Evolutionary conservation across 1,140 invertebrate species (phyloP), one percentile per base, ranked within the genome.

Genomic region (Drosophila persimilis): DNA sequence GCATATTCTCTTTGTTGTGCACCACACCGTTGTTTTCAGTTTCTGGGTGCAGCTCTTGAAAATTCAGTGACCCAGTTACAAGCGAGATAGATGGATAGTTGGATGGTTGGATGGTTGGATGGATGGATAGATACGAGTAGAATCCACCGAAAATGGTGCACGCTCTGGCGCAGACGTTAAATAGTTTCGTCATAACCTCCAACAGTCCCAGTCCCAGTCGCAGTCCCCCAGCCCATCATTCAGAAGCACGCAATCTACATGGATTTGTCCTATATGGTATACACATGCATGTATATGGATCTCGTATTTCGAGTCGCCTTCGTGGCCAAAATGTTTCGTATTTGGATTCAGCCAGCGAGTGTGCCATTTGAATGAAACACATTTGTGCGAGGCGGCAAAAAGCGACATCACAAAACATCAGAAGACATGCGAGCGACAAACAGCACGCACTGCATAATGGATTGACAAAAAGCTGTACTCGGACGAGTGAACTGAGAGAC

Each of bases 51-150:
- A 86, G 81, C 74, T 74, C 64, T 81, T 81, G 67, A 86, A 85
- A 85, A 85, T 85, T 77, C 81, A 81, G 83, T 86, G 81, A 86
- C 81, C 81, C 83, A 86, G 81, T 86, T 86, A 45, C 64, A 67
- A 60, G 70, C 55, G 63, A 57, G 71, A 62, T 56, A 46, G 60
- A n/a, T 50, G 29, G 51, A 53, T 53, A 7, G 51, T 22, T 39
- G 22, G 51, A 20, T 52, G 17, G 50, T 17, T 22, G 60, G 51
- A 20, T 52, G 24, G 50, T 17, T 22, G 60, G 62, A 67, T 69
- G 45, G 64, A 26, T 45, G 44, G 44, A 69, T 69, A 46, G 51
- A 54, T 62, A 24, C 15, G 11, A 26, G 22, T 20, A 61, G 66
- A 71, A 71, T 71, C 39, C 48, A 72, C 48, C 69, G 43, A 72